These are phyloP conservation scores for Orthosia cruda DNA, from an alignment of 2,888 invertebrate species.

Conservation along the genomic window DNA sequence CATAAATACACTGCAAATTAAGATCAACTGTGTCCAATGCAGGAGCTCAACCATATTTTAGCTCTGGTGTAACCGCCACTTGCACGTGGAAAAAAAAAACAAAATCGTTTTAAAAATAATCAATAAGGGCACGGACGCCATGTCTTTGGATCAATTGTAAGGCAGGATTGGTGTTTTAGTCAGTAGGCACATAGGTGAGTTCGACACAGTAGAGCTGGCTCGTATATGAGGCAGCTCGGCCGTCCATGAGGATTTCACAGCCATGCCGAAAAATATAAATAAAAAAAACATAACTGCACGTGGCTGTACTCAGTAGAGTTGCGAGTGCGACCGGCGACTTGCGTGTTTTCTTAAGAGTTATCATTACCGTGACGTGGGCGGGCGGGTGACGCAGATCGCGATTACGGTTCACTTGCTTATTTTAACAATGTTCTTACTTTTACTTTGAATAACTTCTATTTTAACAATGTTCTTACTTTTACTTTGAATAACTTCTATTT, in stretches of 20 bases:
- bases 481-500: slow-evolving; percentile 9
- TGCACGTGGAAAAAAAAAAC: too few species aligned
- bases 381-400: slow-evolving; percentile 53
- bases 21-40: too few species aligned
- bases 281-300: slow-evolving; percentile 21
- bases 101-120: too few species aligned
- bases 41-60: too few species aligned
- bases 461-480: slow-evolving; percentile 33
- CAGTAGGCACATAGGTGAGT: too few species aligned
- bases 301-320: slow-evolving; percentile 42
- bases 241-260: too few species aligned
- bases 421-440: slow-evolving; percentile 34
- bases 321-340: slow-evolving; percentile 15
- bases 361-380: slow-evolving; percentile 57
- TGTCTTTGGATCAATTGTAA: too few species aligned
- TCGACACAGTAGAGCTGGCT: too few species aligned
- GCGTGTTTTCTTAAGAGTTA: slow-evolving; percentile 59
- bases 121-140: too few species aligned
- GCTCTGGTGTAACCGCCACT: too few species aligned
- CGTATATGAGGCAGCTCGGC: too few species aligned
- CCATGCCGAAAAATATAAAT: background rate
- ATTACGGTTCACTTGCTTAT: slow-evolving; percentile 50
- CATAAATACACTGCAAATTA: slow-evolving; percentile 13
- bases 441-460: slow-evolving; percentile 29
- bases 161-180: too few species aligned